Percentiles rank a stretch among this genome's conserved stretches.
phyloP scores from a whole-genome alignment of 2,888 invertebrate species.

The Seira sanloemensis region DNA sequence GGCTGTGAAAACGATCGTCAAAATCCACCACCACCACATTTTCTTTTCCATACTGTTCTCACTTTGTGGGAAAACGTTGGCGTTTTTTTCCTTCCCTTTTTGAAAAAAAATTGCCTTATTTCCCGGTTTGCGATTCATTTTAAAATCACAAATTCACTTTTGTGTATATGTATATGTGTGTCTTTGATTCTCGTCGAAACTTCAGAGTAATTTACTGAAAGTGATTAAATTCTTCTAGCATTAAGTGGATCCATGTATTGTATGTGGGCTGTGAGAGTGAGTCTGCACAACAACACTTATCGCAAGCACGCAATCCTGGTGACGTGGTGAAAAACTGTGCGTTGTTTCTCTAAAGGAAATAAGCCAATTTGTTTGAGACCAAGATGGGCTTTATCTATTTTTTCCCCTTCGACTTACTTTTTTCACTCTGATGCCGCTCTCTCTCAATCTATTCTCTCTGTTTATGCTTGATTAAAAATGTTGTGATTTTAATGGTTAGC shows the following conservation, averaged over 20 bases:
- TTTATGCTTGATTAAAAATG: neutral
- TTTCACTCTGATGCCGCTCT: neutral
- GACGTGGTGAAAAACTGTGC: conserved; percentile 30
- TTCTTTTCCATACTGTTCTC: too few species aligned
- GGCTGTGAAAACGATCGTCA: too few species aligned
- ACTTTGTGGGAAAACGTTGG: too few species aligned
- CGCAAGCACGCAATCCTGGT: conserved; percentile 1
- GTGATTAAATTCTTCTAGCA: neutral
- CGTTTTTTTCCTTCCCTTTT: too few species aligned
- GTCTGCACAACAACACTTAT: too few species aligned
- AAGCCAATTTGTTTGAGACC: conserved; percentile 57
- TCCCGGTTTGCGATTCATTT: too few species aligned
- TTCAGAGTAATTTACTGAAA: neutral
- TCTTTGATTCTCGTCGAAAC: too few species aligned
- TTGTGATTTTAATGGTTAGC: conserved; percentile 1
- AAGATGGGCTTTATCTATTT: conserved; percentile 32
- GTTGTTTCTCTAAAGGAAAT: conserved; percentile 43
- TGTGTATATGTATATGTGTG: too few species aligned
- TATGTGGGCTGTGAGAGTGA: too few species aligned
- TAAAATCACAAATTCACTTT: too few species aligned
- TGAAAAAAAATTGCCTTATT: too few species aligned
- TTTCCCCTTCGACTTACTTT: conserved; percentile 31
- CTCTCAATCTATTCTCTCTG: neutral
- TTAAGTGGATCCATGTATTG: neutral
- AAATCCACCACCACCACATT: too few species aligned